Percentiles rank a stretch among this genome's conserved stretches.
These are phyloP conservation scores for Petroica traversi DNA, from an alignment of 2,113 vertebrate genomes.

Conservation along the genomic window DNA sequence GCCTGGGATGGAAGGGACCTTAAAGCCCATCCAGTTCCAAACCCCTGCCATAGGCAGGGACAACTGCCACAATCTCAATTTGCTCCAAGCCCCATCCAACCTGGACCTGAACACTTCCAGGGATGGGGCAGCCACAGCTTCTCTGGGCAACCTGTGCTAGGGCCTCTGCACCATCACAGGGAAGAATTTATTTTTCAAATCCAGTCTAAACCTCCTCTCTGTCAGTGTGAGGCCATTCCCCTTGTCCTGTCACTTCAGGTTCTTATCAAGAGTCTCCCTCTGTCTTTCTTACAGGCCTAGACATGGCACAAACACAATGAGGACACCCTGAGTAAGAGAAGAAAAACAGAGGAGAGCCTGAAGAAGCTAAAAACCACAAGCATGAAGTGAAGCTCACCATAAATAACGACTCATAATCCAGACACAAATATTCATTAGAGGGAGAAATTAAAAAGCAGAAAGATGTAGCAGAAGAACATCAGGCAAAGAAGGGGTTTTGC, in stretches of 20 bases:
- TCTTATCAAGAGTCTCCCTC: not conserved
- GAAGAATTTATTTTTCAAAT: not conserved
- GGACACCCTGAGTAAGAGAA: not conserved
- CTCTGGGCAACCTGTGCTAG: not conserved
- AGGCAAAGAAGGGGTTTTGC: not conserved
- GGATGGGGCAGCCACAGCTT: not conserved
- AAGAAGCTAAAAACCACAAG: not conserved
- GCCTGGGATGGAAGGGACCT: not conserved
- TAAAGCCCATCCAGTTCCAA: not conserved
- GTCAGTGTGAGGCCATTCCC: not conserved
- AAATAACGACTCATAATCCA: not conserved
- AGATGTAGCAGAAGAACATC: not conserved
- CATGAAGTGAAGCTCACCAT: not conserved
- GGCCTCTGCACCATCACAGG: fast-evolving
- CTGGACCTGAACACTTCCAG: not conserved
- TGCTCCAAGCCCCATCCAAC: not conserved
- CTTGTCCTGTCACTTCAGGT: not conserved
- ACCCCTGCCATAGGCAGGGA: not conserved
- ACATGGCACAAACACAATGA: not conserved
- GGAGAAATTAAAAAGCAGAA: not conserved
- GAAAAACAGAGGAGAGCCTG: not conserved
- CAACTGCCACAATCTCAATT: not conserved
- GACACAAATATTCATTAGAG: not conserved
- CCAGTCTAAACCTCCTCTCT: fast-evolving
- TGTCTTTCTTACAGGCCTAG: not conserved